Conservation (phyloP, 2,113 vertebrate species). For the Amblyornis subalaris region DNA sequence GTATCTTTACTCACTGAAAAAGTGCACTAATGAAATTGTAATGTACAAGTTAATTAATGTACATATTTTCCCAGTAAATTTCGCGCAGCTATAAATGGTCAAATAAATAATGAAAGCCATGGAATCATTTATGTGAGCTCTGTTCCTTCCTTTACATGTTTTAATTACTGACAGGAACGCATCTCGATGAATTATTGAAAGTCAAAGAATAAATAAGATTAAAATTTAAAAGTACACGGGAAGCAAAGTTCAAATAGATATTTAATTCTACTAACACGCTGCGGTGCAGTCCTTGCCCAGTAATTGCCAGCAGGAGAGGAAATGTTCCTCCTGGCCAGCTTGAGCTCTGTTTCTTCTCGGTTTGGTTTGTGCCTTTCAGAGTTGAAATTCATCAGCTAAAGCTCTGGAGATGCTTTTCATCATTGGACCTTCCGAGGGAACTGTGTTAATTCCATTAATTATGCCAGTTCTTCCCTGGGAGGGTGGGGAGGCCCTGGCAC, state of each 20-base stretch:
- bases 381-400: neutral
- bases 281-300: neutral
- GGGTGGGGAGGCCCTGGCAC: neutral
- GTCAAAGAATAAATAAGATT: conserved; percentile 55
- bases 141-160: conserved; percentile 35
- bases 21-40: conserved; percentile 16
- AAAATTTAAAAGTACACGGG: conserved; percentile 38
- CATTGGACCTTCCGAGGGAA: neutral
- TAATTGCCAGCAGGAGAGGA: neutral
- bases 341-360: neutral
- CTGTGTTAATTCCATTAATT: neutral
- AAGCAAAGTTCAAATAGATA: conserved; percentile 34
- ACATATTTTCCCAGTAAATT: conserved; percentile 46
- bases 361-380: neutral
- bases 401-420: neutral
- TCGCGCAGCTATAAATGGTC: conserved; percentile 30
- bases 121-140: conserved; percentile 41
- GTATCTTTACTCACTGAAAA: neutral
- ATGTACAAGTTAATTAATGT: conserved; percentile 24
- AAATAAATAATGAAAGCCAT: conserved; percentile 58
- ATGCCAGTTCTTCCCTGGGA: neutral
- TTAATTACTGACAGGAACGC: conserved; percentile 40
- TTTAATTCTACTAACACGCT: neutral
- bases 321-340: neutral
- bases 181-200: conserved; percentile 50